Conservation (phyloP, 1,140 invertebrate species). For the Drosophila orena region DNA sequence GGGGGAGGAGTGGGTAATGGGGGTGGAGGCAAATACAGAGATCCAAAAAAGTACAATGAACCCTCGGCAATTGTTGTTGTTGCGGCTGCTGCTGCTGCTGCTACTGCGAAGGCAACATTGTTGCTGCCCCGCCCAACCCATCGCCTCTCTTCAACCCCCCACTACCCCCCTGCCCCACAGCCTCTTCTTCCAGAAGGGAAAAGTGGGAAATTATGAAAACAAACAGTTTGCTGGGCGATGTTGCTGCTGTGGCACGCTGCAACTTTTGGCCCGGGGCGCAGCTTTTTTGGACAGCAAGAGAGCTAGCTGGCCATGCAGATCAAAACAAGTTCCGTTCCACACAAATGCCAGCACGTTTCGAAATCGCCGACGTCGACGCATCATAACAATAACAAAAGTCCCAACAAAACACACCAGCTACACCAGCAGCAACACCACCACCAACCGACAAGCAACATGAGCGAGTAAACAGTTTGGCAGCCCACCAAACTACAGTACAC, state of each 20-base stretch:
- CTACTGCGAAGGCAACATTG: constrained; percentile 46
- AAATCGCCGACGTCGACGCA: constrained; percentile 68
- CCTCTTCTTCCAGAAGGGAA: constrained; percentile 34
- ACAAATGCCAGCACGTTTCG: constrained; percentile 81
- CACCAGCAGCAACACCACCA: constrained; percentile 9
- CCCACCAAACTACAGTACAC: constrained; percentile 11
- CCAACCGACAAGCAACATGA: constrained; percentile 10
- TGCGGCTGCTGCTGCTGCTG: constrained; percentile 21
- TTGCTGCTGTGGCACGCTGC: constrained; percentile 44
- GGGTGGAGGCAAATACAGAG: constrained; percentile 20
- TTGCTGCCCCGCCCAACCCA: constrained; percentile 16
- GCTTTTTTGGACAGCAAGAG: constrained; percentile 27
- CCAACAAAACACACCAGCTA: constrained; percentile 24
- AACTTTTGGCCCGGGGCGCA: constrained; percentile 59
- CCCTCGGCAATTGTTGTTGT: constrained; percentile 49
- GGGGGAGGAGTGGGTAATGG: background rate
- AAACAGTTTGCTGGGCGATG: constrained; percentile 54
- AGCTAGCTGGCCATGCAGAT: constrained; percentile 62
- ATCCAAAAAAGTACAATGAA: constrained; percentile 77
- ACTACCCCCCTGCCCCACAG: background rate
- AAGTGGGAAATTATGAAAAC: constrained; percentile 74
- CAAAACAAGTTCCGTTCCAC: constrained; percentile 81
- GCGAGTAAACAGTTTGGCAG: constrained; percentile 58
- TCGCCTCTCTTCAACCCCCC: background rate
- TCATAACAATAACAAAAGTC: constrained; percentile 80